Evolutionary conservation across 2,797 vertebrate species (phyloP), one percentile per base, ranked within the genome.

Genomic region (Spheniscus humboldti): DNA sequence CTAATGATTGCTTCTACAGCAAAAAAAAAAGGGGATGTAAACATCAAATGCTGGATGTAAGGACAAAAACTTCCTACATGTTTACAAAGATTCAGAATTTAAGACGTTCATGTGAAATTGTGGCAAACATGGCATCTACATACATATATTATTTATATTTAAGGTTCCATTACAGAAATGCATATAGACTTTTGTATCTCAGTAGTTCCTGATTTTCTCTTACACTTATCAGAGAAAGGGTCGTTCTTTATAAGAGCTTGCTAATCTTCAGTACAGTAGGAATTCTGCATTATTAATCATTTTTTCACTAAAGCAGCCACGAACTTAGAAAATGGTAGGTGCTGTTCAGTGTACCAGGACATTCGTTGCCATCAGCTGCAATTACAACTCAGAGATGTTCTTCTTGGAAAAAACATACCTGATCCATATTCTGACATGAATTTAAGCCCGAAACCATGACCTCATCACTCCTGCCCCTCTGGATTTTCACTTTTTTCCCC

Each of bases 181-280:
- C 39, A 52, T 3, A n/a, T 4, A 75, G 30, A 72, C 20, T 81
- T 75, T 3, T 57, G 3, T 9, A 67, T 10, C 37, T 84, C 81
- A 18, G 16, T 4, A 69, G 22, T 11, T 77, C 24, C 15, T 6
- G 9, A 39, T 45, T 78, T 73, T 47, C 12, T 73, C 72, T n/a
- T 24, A 16, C 23, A 60, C 27, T 15, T 24, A 14, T 30, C 45
- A 76, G 43, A 69, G 48, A 71, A 76, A 74, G 18, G 7, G 33
- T 8, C 8, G 1, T 6, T 52, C 43, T 50, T 67, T 18, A 0
- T 5, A 63, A 57, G 17, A 82, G 35, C 9, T 16, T 7, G 3
- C 24, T 66, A 13, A 63, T 28, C 15, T 50, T 52, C 52, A 48
- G 10, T 11, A 28, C 47, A 39, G 23, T 7, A 28, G 4, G 13